phyloP scores from a whole-genome alignment of 2,888 invertebrate species.

The Microdon myrmicae region DNA sequence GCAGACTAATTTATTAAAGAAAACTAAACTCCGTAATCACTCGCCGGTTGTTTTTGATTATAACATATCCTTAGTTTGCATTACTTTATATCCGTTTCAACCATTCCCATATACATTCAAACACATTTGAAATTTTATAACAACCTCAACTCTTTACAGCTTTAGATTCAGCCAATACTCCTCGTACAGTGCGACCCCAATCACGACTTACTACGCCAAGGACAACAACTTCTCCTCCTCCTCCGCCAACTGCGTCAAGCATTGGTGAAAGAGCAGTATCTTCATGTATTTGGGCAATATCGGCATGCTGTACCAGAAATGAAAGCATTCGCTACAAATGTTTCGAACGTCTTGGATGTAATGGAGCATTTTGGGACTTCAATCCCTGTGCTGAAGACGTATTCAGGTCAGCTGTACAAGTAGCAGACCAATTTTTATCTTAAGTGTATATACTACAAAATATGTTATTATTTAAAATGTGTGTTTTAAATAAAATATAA shows the following conservation, averaged over 20 bases:
- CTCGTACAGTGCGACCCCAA: constrained; percentile 39
- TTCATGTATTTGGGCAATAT: constrained; percentile 79
- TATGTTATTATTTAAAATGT: too few species aligned
- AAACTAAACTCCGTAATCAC: too few species aligned
- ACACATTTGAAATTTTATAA: too few species aligned
- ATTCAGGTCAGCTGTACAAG: constrained; percentile 18
- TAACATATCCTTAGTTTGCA: too few species aligned
- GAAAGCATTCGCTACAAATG: constrained; percentile 71
- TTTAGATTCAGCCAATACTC: constrained; percentile 59
- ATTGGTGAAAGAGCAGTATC: constrained; percentile 66
- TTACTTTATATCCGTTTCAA: too few species aligned
- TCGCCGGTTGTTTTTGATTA: too few species aligned
- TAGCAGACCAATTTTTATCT: constrained; percentile 4
- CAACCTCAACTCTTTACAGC: too few species aligned
- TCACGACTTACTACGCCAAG: background rate
- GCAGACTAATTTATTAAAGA: too few species aligned
- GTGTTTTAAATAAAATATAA: too few species aligned
- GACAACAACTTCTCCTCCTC: constrained; percentile 1
- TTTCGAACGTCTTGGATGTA: constrained; percentile 78
- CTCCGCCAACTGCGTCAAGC: constrained; percentile 20
- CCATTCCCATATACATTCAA: too few species aligned
- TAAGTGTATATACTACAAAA: too few species aligned
- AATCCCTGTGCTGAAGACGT: constrained; percentile 77
- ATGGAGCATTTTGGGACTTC: constrained; percentile 77
- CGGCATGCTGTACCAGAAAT: constrained; percentile 75